Conservation (phyloP, 2,888 invertebrate species). For the Agrotis ipsilon region DNA sequence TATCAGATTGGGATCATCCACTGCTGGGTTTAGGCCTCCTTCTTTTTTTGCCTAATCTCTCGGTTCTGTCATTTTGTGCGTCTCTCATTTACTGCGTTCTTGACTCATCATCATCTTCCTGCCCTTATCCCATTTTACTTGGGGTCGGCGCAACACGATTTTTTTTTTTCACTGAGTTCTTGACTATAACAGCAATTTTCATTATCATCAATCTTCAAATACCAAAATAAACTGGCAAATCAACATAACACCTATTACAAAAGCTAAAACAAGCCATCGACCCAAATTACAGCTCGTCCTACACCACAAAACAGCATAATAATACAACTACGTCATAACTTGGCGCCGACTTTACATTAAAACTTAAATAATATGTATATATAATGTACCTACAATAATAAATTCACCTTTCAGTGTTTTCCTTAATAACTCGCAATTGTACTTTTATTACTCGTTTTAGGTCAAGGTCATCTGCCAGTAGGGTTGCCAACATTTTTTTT, state of each 20-base stretch:
- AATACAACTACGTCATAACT: conserved; percentile 37
- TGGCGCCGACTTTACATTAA: conserved; percentile 38
- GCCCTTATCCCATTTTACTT: too few relatives aligned
- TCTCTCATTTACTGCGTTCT: too few relatives aligned
- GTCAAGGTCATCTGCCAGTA: conserved; percentile 43
- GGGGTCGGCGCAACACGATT: too few relatives aligned
- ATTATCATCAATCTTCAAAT: neutral
- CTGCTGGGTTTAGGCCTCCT: too few relatives aligned
- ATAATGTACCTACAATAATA: too few relatives aligned
- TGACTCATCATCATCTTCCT: too few relatives aligned
- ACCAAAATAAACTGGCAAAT: neutral
- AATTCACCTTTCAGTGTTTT: conserved; percentile 33
- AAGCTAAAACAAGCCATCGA: conserved; percentile 16
- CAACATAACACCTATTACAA: conserved; percentile 19
- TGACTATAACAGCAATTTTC: too few relatives aligned
- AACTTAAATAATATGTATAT: conserved; percentile 8
- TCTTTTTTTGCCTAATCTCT: too few relatives aligned
- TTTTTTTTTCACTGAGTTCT: too few relatives aligned
- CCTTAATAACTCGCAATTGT: conserved; percentile 31
- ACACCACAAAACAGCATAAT: conserved; percentile 40
- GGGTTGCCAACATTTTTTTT: too few relatives aligned
- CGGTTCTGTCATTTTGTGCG: too few relatives aligned
- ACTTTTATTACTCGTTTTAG: conserved; percentile 33
- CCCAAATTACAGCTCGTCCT: conserved; percentile 43
- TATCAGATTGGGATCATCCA: too few relatives aligned